phyloP scores from a whole-genome alignment of 2,113 vertebrate species.

The Lepus europaeus region DNA sequence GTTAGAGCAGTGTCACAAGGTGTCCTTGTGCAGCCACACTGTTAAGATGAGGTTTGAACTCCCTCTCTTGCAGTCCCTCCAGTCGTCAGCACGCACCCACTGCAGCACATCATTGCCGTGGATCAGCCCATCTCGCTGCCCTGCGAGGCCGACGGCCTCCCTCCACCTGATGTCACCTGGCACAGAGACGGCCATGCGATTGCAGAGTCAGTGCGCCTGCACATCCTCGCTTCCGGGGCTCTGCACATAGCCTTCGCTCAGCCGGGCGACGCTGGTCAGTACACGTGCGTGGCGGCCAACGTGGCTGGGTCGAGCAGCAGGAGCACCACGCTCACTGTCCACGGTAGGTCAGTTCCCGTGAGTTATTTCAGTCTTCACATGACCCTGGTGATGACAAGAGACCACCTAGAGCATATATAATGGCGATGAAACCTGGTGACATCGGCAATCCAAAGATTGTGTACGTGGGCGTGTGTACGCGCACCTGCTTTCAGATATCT shows the following conservation, averaged over 20 bases:
- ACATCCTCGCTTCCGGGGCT: conserved; percentile 92
- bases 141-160: conserved; percentile 92
- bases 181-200: conserved; percentile 92
- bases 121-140: conserved; percentile 93
- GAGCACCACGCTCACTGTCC: conserved; percentile 89
- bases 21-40: not conserved
- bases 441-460: not conserved
- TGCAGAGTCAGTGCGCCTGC: conserved; percentile 88
- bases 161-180: conserved; percentile 92
- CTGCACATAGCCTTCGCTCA: conserved; percentile 94
- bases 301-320: conserved; percentile 90
- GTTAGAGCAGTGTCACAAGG: accelerated
- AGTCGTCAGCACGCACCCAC: conserved; percentile 87
- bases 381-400: not conserved
- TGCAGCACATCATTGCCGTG: conserved; percentile 87
- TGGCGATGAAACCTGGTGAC: not conserved
- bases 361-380: accelerated
- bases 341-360: conserved; percentile 87
- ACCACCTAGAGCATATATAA: accelerated
- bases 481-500: no score
- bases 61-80: conserved; percentile 92
- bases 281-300: conserved; percentile 94
- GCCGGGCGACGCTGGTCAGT: conserved; percentile 90
- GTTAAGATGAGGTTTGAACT: not conserved
- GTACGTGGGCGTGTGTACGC: no score